phyloP scores from a whole-genome alignment of 1,140 invertebrate species.

The Rhagoletis pomonella region DNA sequence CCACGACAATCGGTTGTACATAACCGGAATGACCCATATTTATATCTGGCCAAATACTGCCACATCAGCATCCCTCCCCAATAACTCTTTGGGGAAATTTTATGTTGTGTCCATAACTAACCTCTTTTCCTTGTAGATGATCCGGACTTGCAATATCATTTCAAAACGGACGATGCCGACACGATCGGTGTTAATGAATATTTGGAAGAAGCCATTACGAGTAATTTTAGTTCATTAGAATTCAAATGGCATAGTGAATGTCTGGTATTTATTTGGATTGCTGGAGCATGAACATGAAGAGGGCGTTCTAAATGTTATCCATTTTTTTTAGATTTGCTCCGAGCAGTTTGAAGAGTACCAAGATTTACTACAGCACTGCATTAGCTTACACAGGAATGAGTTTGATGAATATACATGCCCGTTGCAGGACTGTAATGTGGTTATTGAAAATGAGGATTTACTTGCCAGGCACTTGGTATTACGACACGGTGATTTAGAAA shows the following conservation, averaged over 20 bases:
- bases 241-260: slow-evolving; percentile 64
- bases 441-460: slow-evolving; percentile 57
- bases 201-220: slow-evolving; percentile 63
- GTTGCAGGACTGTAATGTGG: slow-evolving; percentile 59
- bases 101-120: neutral
- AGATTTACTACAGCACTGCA: slow-evolving; percentile 60
- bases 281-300: neutral
- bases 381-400: slow-evolving; percentile 54
- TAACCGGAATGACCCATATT: no score
- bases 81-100: no score
- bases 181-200: slow-evolving; percentile 57
- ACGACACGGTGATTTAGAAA: slow-evolving; percentile 64
- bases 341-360: slow-evolving; percentile 61
- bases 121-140: neutral
- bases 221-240: slow-evolving; percentile 63
- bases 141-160: neutral
- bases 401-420: slow-evolving; percentile 61
- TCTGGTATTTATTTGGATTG: neutral
- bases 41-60: no score
- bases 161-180: neutral
- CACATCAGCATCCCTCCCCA: no score
- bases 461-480: slow-evolving; percentile 67
- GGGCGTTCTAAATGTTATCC: neutral
- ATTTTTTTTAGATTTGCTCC: slow-evolving; percentile 59
- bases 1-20: no score